A percentile compares a stretch with the other conserved stretches of the same genome.
These are phyloP conservation scores for Uloborus diversus DNA, from an alignment of 1,140 invertebrate species.

Conservation along the genomic window DNA sequence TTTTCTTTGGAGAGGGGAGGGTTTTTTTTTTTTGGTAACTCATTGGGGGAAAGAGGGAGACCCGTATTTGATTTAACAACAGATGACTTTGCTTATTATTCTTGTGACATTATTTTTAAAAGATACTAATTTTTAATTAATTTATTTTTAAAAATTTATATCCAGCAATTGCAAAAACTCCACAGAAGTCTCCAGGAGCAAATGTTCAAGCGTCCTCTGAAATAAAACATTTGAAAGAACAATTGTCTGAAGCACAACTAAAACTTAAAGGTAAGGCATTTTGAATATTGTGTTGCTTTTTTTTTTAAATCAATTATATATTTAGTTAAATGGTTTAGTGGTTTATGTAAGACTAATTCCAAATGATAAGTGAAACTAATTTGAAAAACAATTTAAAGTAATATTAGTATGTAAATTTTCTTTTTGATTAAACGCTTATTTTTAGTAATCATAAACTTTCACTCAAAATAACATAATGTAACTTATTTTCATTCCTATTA, in stretches of 20 bases:
- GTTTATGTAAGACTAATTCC: not conserved
- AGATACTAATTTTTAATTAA: not conserved
- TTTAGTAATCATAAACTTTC: too few relatives aligned
- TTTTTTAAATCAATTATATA: not conserved
- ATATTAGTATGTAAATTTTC: not conserved
- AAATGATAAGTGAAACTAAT: not conserved
- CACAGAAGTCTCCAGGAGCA: not conserved
- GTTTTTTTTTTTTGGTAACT: too few relatives aligned
- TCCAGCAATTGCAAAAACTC: constrained; percentile 3
- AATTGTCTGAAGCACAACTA: constrained; percentile 72
- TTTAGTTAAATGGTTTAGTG: too few relatives aligned
- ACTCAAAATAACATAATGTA: too few relatives aligned
- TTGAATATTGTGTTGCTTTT: not conserved
- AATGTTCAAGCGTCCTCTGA: constrained; percentile 10
- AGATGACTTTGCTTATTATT: too few relatives aligned
- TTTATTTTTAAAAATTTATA: not conserved
- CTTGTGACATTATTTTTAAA: not conserved
- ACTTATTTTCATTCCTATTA: too few relatives aligned
- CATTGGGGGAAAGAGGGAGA: too few relatives aligned
- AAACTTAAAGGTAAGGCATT: constrained; percentile 70
- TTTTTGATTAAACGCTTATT: too few relatives aligned
- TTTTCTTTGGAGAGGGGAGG: too few relatives aligned
- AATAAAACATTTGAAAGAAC: constrained; percentile 77
- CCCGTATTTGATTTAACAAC: too few relatives aligned
- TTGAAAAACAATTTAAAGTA: not conserved